Base-by-base conservation (phyloP, 1,140 invertebrate species). In the Aphaenogaster rudis region DNA sequence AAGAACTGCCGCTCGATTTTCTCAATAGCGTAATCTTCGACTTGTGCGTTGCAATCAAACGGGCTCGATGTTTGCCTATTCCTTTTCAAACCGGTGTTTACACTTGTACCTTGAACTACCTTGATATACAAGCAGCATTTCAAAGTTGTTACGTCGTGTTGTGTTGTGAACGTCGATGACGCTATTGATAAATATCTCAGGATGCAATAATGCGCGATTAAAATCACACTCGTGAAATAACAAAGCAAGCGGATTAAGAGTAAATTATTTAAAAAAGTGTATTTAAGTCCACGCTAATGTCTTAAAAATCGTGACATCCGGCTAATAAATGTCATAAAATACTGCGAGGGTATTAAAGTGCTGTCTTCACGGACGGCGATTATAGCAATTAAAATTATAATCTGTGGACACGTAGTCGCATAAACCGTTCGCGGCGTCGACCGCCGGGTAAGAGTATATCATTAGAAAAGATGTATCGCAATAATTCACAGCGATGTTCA, bases 21-120 rank as follows among this genome's bases (percentile, higher is more conserved):
- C 79, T 84, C 45, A 84, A 74, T 82, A 84, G 57, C 57, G 42
- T 42, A 74, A 76, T 82, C 54, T 39, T 54, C 67, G 69, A 15
- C 54, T 84, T 57, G 11, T 61, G 80, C 67, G 7, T 82, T 74
- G 28, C 42, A n/a, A 74, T 71, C 36, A 57, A 81, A 81, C 15
- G 21, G 17, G 8, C 69, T 36, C 45, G 5, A 13, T 13, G 11
- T 67, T 54, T 3, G 54, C 52, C 39, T 39, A 45, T 84, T 48
- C 33, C 54, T 63, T 84, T 87, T 85, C 67, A 84, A 87, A 82
- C 57, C 54, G 69, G 69, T 82, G 81, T 84, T 87, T 84, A 84
- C 69, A 85, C 79, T 86, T 76, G 81, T 86, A 88, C 63, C 64
- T 88, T 88, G 81, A 78, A 88, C 72, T 61, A 36, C 21, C 52